Percentiles rank a stretch among this genome's conserved stretches.
Evolutionary conservation across 2,888 invertebrate genomes (phyloP).

Genomic region (Eudasyphora cyanicolor): DNA sequence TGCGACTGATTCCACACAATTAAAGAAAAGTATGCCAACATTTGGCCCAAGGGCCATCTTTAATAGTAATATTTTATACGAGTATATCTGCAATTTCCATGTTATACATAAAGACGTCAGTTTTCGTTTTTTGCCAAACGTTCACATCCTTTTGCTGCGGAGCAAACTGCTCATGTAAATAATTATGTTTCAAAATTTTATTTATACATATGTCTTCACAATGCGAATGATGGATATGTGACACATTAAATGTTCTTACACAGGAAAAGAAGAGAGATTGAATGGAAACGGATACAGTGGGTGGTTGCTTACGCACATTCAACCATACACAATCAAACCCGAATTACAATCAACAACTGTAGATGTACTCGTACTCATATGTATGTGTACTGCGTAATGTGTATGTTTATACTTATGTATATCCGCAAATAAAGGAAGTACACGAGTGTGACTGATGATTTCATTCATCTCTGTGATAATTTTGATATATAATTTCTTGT

Average conservation of each 20-base stretch:
- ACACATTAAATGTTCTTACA: not conserved
- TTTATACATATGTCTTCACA: not conserved
- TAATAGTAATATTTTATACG: no score
- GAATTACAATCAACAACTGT: not conserved
- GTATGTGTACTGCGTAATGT: not conserved
- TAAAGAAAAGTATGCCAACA: no score
- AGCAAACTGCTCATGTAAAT: not conserved
- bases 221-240: constrained; percentile 1
- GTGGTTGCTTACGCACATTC: not conserved
- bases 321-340: not conserved
- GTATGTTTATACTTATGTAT: not conserved
- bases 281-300: not conserved
- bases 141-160: not conserved
- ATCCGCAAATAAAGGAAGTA: not conserved
- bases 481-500: not conserved
- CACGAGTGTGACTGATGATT: constrained; percentile 11
- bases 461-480: constrained; percentile 4
- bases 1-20: no score
- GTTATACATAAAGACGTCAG: no score
- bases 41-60: no score
- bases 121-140: not conserved
- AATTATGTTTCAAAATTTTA: not conserved
- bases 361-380: not conserved
- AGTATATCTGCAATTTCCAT: no score
- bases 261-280: not conserved